Percentiles rank a stretch among this genome's conserved stretches.
phyloP scores from a whole-genome alignment of 2,797 vertebrate species.

The Syngnathus rostellatus region DNA sequence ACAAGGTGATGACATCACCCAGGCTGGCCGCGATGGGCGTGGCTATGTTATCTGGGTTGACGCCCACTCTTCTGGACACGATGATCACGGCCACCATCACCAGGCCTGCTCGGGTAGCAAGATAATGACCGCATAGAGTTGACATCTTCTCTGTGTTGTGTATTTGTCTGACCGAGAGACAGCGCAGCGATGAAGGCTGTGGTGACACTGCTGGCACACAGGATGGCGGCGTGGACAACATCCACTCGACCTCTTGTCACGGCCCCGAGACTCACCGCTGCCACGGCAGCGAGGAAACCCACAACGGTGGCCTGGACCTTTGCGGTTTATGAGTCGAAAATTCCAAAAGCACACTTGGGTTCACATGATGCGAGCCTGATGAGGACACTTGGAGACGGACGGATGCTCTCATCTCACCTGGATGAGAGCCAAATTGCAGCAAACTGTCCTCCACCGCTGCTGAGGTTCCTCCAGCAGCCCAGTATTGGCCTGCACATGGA shows the following conservation, averaged over 20 bases:
- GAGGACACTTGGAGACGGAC: no score
- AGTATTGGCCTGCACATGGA: conserved; percentile 78
- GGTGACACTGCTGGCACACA: conserved; percentile 89
- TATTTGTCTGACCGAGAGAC: conserved; percentile 71
- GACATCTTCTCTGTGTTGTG: no score
- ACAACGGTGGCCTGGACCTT: conserved; percentile 93
- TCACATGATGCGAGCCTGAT: no score
- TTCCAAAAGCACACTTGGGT: no score
- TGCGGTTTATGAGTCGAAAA: neutral
- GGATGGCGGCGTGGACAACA: conserved; percentile 75
- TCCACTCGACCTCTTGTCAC: conserved; percentile 77
- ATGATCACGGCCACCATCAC: conserved; percentile 88
- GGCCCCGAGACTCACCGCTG: conserved; percentile 78
- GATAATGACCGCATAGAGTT: neutral
- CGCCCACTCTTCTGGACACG: conserved; percentile 79
- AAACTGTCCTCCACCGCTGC: conserved; percentile 82
- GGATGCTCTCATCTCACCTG: conserved; percentile 70
- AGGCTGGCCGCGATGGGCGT: conserved; percentile 93
- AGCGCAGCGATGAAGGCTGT: conserved; percentile 89
- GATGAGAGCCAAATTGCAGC: conserved; percentile 91
- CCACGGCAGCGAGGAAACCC: conserved; percentile 86
- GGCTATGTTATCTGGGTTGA: conserved; percentile 94
- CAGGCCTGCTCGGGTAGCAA: conserved; percentile 40
- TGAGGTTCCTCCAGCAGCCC: conserved; percentile 86
- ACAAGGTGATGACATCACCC: conserved; percentile 87